These are phyloP conservation scores for Agonopterix arenella DNA, from an alignment of 2,888 invertebrate species.

Conservation along the genomic window DNA sequence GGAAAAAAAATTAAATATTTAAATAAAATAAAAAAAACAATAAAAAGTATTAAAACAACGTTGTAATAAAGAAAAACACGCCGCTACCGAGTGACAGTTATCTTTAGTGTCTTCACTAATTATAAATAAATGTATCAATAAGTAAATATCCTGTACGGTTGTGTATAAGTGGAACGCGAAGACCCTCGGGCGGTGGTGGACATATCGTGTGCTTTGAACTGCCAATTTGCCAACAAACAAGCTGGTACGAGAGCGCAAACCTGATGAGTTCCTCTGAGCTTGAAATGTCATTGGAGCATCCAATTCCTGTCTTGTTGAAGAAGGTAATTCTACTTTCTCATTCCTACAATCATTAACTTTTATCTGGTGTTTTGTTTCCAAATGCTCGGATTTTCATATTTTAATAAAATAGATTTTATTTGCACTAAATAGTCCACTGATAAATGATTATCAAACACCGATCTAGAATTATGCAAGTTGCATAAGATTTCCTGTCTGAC, in stretches of 20 bases:
- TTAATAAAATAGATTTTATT: too few relatives aligned
- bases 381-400: too few relatives aligned
- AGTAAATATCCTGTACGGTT: slow-evolving; percentile 37
- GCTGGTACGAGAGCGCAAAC: slow-evolving; percentile 25
- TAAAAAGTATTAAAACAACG: slow-evolving; percentile 5
- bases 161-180: slow-evolving; percentile 33
- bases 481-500: too few relatives aligned
- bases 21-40: slow-evolving; percentile 14
- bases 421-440: too few relatives aligned
- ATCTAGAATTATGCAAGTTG: too few relatives aligned
- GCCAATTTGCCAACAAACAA: not conserved
- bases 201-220: slow-evolving; percentile 35
- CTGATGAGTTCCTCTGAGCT: slow-evolving; percentile 56
- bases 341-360: too few relatives aligned
- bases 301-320: slow-evolving; percentile 61
- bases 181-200: slow-evolving; percentile 12
- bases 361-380: too few relatives aligned
- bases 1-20: slow-evolving; percentile 12
- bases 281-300: slow-evolving; percentile 65
- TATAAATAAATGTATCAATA: slow-evolving; percentile 32
- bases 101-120: slow-evolving; percentile 43
- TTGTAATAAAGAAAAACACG: slow-evolving; percentile 20
- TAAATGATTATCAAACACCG: too few relatives aligned
- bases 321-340: slow-evolving; percentile 40
- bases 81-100: slow-evolving; percentile 43